Percentiles rank a stretch among this genome's conserved stretches.
These are phyloP conservation scores for Diplodus puntazzo DNA, from an alignment of 2,797 vertebrate genomes.

Conservation along the genomic window DNA sequence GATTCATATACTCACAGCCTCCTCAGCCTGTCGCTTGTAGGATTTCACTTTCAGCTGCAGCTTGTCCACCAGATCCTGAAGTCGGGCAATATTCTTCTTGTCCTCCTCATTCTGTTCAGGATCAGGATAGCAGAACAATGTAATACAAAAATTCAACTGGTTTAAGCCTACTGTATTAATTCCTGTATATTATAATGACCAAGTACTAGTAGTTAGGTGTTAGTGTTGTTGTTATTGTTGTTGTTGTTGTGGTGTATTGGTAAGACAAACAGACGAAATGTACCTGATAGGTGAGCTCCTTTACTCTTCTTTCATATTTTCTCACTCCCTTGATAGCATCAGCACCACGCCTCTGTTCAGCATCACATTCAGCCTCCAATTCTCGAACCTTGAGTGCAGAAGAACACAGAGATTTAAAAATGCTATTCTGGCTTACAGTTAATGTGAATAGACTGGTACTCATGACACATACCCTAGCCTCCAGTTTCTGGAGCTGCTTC, in stretches of 20 bases:
- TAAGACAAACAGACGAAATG: background rate
- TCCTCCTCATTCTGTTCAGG: slow-evolving; percentile 89
- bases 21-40: slow-evolving; percentile 93
- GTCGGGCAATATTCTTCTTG: slow-evolving; percentile 90
- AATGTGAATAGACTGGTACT: background rate
- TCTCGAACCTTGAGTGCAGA: slow-evolving; percentile 85
- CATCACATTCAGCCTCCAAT: slow-evolving; percentile 88
- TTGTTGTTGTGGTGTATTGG: too few species aligned
- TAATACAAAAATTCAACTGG: background rate
- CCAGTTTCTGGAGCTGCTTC: slow-evolving; percentile 95
- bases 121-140: slow-evolving; percentile 10
- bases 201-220: background rate
- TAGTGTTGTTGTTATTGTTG: too few species aligned
- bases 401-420: slow-evolving; percentile 13
- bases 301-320: slow-evolving; percentile 89
- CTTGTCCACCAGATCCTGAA: slow-evolving; percentile 94
- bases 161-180: background rate
- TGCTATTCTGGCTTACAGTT: background rate
- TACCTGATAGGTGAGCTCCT: slow-evolving; percentile 92
- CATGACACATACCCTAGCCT: slow-evolving; percentile 83
- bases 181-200: background rate
- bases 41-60: slow-evolving; percentile 93
- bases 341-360: slow-evolving; percentile 86
- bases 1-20: slow-evolving; percentile 86
- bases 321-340: slow-evolving; percentile 89